A percentile compares a stretch with the other conserved stretches of the same genome.
phyloP scores from a whole-genome alignment of 2,888 invertebrate genomes.

The Apamea anceps region DNA sequence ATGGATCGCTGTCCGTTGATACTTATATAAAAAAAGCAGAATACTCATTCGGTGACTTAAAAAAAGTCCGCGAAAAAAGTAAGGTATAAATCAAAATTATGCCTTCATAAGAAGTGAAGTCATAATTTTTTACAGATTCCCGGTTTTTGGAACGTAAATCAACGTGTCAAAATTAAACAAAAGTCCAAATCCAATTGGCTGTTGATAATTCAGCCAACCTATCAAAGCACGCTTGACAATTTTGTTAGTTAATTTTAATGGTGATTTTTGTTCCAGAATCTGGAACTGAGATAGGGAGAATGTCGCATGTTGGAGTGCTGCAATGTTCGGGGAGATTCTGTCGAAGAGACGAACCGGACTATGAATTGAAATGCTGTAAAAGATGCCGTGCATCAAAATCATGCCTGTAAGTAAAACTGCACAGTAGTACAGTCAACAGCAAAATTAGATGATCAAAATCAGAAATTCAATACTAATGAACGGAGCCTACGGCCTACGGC shows the following conservation, averaged over 20 bases:
- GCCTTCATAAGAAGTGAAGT: not conserved
- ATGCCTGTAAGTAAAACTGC: slow-evolving; percentile 1
- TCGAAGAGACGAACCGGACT: not conserved
- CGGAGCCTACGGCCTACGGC: no score
- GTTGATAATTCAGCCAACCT: not conserved
- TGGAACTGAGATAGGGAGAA: not conserved
- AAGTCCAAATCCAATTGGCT: slow-evolving; percentile 8
- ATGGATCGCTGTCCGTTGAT: not conserved
- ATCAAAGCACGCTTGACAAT: slow-evolving; percentile 1
- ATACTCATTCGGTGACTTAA: not conserved
- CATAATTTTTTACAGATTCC: not conserved
- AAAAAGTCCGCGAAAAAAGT: not conserved
- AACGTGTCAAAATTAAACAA: slow-evolving; percentile 9
- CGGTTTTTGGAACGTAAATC: slow-evolving; percentile 20
- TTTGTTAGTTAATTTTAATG: slow-evolving; percentile 15
- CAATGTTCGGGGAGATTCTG: not conserved
- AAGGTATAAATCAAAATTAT: not conserved
- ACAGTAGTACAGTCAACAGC: no score
- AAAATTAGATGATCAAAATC: no score
- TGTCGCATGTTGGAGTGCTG: not conserved
- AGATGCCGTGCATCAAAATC: no score
- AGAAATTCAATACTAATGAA: no score
- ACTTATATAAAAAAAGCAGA: not conserved
- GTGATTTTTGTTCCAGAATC: slow-evolving; percentile 35
- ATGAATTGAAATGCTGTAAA: not conserved